phyloP scores from a whole-genome alignment of 2,113 vertebrate genomes.

The Rhombomys opimus region DNA sequence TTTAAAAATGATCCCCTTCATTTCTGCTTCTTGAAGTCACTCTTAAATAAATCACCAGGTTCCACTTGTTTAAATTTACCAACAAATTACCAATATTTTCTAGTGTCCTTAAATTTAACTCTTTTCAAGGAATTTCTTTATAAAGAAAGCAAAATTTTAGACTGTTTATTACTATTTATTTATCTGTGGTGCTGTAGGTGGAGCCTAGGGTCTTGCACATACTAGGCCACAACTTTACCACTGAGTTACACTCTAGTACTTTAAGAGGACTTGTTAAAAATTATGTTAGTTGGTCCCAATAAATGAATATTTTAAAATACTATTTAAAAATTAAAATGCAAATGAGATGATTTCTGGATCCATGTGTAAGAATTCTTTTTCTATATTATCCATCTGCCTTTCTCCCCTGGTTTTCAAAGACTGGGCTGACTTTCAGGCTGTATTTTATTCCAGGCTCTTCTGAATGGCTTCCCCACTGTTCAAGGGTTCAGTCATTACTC shows the following conservation, averaged over 20 bases:
- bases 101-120: conserved; percentile 19
- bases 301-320: conserved; percentile 27
- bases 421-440: conserved; percentile 7
- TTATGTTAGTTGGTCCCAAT: not conserved
- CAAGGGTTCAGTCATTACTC: conserved; percentile 46
- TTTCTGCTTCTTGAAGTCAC: conserved; percentile 2
- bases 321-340: conserved; percentile 61
- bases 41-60: not conserved
- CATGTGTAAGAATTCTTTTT: not conserved
- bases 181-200: not conserved
- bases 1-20: not conserved
- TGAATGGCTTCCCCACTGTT: conserved; percentile 66
- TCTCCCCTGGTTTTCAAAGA: conserved; percentile 1
- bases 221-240: not conserved
- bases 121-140: conserved; percentile 17
- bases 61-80: conserved; percentile 16
- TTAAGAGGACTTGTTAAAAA: conserved; percentile 50
- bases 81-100: not conserved
- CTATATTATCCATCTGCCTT: conserved; percentile 53
- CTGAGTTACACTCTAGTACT: not conserved
- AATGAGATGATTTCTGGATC: conserved; percentile 17
- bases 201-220: not conserved
- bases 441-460: conserved; percentile 56
- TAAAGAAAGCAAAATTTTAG: conserved; percentile 44
- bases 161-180: not conserved